phyloP scores from a whole-genome alignment of 2,888 invertebrate species.

The Ephialtes manifestator region DNA sequence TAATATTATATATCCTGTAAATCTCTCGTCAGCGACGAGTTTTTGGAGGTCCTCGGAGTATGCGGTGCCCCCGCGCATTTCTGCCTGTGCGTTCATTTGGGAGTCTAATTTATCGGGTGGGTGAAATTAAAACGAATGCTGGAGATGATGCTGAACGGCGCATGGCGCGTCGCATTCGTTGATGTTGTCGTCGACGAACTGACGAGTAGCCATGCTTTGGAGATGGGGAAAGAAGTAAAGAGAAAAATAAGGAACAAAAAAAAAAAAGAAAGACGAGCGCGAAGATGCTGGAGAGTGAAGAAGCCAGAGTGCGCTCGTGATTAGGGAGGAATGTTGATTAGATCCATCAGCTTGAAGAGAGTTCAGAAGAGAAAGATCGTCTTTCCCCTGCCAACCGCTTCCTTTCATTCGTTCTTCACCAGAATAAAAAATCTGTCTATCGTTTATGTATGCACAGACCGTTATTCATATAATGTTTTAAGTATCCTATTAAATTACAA shows the following conservation, averaged over 20 bases:
- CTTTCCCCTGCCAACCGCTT: slow-evolving; percentile 63
- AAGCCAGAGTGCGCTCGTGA: slow-evolving; percentile 77
- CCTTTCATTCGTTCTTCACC: slow-evolving; percentile 56
- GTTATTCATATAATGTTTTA: slow-evolving; percentile 25
- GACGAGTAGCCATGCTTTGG: slow-evolving; percentile 30
- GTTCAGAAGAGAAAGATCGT: slow-evolving; percentile 57
- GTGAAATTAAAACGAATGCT: slow-evolving; percentile 81
- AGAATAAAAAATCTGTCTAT: slow-evolving; percentile 49
- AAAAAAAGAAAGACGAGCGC: slow-evolving; percentile 68
- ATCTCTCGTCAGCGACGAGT: slow-evolving; percentile 59
- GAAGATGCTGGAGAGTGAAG: slow-evolving; percentile 66
- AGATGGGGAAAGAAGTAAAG: slow-evolving; percentile 43
- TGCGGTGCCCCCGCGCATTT: slow-evolving; percentile 45
- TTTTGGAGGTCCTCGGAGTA: slow-evolving; percentile 64
- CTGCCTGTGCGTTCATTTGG: slow-evolving; percentile 77
- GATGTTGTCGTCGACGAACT: slow-evolving; percentile 53
- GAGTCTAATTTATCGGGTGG: slow-evolving; percentile 83
- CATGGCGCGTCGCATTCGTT: slow-evolving; percentile 42
- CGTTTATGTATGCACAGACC: slow-evolving; percentile 41
- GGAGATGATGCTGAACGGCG: slow-evolving; percentile 52
- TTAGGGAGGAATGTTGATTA: slow-evolving; percentile 86
- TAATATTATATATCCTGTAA: slow-evolving; percentile 58
- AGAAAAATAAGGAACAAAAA: slow-evolving; percentile 65
- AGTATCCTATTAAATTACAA: background rate
- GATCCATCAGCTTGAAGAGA: slow-evolving; percentile 82